Evolutionary conservation across 2,888 invertebrate species (phyloP).

Genomic region (Pterostichus niger): DNA sequence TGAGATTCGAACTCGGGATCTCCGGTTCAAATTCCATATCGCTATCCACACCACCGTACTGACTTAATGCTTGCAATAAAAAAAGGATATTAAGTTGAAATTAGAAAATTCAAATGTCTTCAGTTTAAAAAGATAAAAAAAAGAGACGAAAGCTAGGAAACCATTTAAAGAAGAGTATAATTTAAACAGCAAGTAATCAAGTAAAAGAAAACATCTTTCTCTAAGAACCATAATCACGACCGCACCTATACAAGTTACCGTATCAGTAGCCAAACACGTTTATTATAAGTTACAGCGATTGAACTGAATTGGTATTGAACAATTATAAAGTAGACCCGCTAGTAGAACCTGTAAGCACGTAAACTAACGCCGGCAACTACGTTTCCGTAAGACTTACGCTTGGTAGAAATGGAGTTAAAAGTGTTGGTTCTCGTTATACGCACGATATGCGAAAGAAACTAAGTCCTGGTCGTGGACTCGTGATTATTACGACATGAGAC

Average conservation of each 20-base stretch:
- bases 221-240: neutral
- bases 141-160: too few species aligned
- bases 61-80: too few species aligned
- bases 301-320: slow-evolving; percentile 23
- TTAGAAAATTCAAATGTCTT: too few species aligned
- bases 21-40: too few species aligned
- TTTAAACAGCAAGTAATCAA: neutral
- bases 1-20: too few species aligned
- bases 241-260: slow-evolving; percentile 18
- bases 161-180: neutral
- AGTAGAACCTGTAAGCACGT: neutral
- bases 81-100: too few species aligned
- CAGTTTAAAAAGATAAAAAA: too few species aligned
- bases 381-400: neutral
- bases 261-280: neutral
- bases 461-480: slow-evolving; percentile 17
- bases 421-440: neutral
- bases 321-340: slow-evolving; percentile 5
- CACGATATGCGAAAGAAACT: slow-evolving; percentile 33
- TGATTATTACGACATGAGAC: slow-evolving; percentile 30
- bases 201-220: neutral
- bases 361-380: neutral
- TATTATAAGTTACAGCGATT: slow-evolving; percentile 1
- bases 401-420: slow-evolving; percentile 7
- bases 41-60: too few species aligned